Conservation (phyloP, 2,113 vertebrate species). For the Picathartes gymnocephalus region DNA sequence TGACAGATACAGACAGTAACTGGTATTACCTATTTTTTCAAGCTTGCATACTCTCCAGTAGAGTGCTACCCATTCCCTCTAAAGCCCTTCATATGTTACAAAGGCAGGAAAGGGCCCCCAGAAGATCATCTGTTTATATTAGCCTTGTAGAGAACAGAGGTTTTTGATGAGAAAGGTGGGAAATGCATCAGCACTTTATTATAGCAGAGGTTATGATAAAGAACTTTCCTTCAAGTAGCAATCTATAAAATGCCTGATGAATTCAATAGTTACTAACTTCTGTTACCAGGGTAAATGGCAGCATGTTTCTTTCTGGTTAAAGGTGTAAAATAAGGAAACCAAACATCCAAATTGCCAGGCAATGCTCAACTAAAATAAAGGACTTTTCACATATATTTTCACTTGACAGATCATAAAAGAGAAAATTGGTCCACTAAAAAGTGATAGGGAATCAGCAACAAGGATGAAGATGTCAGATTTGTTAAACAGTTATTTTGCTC, state of each 20-base stretch:
- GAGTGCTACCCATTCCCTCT: neutral
- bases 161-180: neutral
- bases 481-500: constrained; percentile 48
- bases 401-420: constrained; percentile 61
- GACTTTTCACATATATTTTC: constrained; percentile 44
- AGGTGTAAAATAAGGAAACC: neutral
- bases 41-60: neutral
- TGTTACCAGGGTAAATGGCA: neutral
- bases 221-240: neutral
- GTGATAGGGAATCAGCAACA: constrained; percentile 43
- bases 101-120: neutral
- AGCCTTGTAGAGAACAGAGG: neutral
- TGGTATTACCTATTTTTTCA: neutral
- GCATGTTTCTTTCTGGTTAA: constrained; percentile 39
- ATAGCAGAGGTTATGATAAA: neutral
- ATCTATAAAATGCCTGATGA: neutral
- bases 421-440: constrained; percentile 72
- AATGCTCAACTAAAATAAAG: constrained; percentile 46
- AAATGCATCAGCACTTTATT: neutral
- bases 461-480: constrained; percentile 29
- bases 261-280: neutral
- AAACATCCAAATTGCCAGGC: neutral
- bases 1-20: neutral
- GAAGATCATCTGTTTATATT: neutral
- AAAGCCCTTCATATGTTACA: neutral